Base-by-base conservation (phyloP, 2,888 invertebrate genomes). In the Carcina quercana region DNA sequence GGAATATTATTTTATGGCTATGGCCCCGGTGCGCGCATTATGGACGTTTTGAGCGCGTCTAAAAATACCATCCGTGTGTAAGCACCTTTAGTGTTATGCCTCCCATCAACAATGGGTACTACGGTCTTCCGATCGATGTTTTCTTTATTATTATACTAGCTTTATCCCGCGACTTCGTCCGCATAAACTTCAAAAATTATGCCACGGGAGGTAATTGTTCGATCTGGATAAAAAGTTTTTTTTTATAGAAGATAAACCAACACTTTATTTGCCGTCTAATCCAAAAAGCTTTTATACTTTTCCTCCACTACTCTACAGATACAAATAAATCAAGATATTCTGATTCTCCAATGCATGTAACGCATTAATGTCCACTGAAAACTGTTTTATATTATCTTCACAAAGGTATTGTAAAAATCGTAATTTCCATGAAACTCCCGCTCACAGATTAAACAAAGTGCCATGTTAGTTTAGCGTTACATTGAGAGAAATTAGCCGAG, bases 1-100 rank as follows among this genome's bases (percentile, higher is more conserved):
- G 78, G 70, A 72, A 66, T 83, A 82, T 82, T 82, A 83, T 83
- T 79, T 79, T 71, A 79, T 66, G 72, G 70, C 65, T 59, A 67
- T 59, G 58, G 59, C 60, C 54, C 57, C 58, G 53, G 54, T 50
- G 56, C 49, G 62, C 37, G 56, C 71, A 70, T 78, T 78, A 79
- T 69, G 66, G 72, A 52, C 53, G 60, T 63, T 68, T 63, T 61
- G 54, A 53, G 58, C 53, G 49, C 49, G 55, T 65, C 76, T 74
- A 73, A 79, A 78, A 74, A 75, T 75, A 74, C 63, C 66, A 49
- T 52, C 47, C 44, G 53, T 64, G 60, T 60, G 61, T 53, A 57
- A 47, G 53, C 55, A 58, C 58, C 60, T 64, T 62, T 59, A 54
- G 34, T 37, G 36, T 38, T 37, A 29, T 35, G 27, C 42, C n/a